Evolutionary conservation across 2,888 invertebrate genomes (phyloP).

Genomic region (Phyto melanocephala): DNA sequence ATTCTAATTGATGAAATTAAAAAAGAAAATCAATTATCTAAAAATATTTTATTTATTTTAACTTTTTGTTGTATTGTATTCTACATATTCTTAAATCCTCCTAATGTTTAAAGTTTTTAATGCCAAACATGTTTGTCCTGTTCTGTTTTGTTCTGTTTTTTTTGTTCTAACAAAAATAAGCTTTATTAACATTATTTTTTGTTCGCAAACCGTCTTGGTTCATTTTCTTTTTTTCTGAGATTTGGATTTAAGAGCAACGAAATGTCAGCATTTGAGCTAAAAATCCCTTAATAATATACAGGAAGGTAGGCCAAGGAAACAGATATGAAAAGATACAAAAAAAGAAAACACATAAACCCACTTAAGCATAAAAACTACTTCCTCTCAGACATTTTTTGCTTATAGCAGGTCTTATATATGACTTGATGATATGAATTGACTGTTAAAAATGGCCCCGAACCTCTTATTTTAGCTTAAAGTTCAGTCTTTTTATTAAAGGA

Average conservation of each 20-base stretch:
- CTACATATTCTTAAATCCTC: neutral
- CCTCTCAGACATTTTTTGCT: neutral
- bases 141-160: no score
- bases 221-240: neutral
- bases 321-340: neutral
- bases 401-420: neutral
- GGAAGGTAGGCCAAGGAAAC: neutral
- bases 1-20: no score
- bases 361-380: constrained; percentile 3
- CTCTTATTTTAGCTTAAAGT: no score
- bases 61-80: neutral
- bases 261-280: constrained; percentile 20
- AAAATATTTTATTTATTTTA: neutral
- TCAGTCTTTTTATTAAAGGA: no score
- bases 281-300: constrained; percentile 19
- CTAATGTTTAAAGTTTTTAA: neutral
- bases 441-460: neutral
- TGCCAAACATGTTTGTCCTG: neutral
- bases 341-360: constrained; percentile 9
- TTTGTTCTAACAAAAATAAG: neutral
- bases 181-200: constrained; percentile 10
- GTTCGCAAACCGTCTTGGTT: neutral
- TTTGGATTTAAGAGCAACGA: neutral
- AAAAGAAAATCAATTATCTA: no score
- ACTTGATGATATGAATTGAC: constrained; percentile 8